Evolutionary conservation across 2,797 vertebrate species (phyloP).

Genomic region (Brotula barbata): DNA sequence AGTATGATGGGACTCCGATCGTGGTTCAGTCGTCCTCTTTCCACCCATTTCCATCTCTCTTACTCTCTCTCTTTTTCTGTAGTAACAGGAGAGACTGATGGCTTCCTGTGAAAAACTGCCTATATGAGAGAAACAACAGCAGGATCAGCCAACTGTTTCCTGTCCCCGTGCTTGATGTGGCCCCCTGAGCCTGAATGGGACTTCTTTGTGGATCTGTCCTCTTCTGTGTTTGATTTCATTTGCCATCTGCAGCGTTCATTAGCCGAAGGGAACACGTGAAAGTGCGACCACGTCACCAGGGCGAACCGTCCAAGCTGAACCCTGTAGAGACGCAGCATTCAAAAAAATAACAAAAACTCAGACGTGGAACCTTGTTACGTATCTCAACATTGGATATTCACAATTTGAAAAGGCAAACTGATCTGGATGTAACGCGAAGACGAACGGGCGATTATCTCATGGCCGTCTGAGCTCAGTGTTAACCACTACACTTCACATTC

Average conservation of each 20-base stretch:
- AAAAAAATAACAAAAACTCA: not conserved
- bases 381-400: not conserved
- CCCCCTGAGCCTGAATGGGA: not conserved
- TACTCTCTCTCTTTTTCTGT: not conserved
- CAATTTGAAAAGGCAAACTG: not conserved
- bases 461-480: too few species aligned
- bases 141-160: not conserved
- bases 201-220: not conserved
- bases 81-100: not conserved
- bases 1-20: conserved; percentile 21
- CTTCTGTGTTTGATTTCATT: too few species aligned
- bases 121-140: not conserved
- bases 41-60: not conserved
- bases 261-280: too few species aligned
- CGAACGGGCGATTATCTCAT: too few species aligned
- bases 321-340: not conserved
- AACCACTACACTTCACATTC: too few species aligned
- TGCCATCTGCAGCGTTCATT: too few species aligned
- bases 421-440: too few species aligned
- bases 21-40: too few species aligned
- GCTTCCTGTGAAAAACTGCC: conserved; percentile 19
- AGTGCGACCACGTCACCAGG: too few species aligned
- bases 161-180: not conserved
- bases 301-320: not conserved
- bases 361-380: not conserved